phyloP scores from a whole-genome alignment of 1,140 invertebrate species.

The Sitophilus oryzae region DNA sequence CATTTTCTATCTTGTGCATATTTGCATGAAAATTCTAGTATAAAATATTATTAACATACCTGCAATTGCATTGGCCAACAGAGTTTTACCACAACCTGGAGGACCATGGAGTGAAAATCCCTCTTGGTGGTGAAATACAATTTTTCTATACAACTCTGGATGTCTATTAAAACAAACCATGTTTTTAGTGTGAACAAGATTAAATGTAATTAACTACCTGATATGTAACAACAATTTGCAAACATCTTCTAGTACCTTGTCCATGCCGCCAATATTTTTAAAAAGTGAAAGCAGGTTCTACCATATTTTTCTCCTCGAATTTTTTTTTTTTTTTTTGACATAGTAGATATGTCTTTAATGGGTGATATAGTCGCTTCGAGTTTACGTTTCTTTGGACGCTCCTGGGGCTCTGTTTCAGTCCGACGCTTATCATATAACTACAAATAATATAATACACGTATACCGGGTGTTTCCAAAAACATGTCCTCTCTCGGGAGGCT shows the following conservation, averaged over 20 bases:
- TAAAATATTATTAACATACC: slow-evolving; percentile 46
- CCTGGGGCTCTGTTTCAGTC: not conserved
- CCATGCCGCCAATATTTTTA: slow-evolving; percentile 67
- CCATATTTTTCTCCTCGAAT: slow-evolving; percentile 1
- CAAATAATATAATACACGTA: not conserved
- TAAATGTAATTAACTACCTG: slow-evolving; percentile 32
- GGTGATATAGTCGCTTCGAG: slow-evolving; percentile 36
- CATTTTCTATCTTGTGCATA: no score
- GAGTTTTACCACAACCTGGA: slow-evolving; percentile 88
- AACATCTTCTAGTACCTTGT: slow-evolving; percentile 66
- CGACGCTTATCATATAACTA: slow-evolving; percentile 1
- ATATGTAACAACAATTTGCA: slow-evolving; percentile 76
- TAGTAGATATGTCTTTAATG: slow-evolving; percentile 46
- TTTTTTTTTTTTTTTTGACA: slow-evolving; percentile 26
- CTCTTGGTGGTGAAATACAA: slow-evolving; percentile 75
- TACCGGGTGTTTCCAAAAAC: not conserved
- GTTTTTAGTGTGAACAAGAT: slow-evolving; percentile 28
- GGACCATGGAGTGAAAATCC: slow-evolving; percentile 87
- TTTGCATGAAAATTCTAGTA: not conserved
- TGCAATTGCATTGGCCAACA: slow-evolving; percentile 87
- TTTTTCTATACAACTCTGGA: slow-evolving; percentile 71
- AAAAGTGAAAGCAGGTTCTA: slow-evolving; percentile 28
- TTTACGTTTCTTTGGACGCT: slow-evolving; percentile 24
- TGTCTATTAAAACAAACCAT: slow-evolving; percentile 46
- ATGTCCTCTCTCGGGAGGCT: no score